Conservation (phyloP, 2,888 invertebrate genomes). For the Polyommatus iphigenia region DNA sequence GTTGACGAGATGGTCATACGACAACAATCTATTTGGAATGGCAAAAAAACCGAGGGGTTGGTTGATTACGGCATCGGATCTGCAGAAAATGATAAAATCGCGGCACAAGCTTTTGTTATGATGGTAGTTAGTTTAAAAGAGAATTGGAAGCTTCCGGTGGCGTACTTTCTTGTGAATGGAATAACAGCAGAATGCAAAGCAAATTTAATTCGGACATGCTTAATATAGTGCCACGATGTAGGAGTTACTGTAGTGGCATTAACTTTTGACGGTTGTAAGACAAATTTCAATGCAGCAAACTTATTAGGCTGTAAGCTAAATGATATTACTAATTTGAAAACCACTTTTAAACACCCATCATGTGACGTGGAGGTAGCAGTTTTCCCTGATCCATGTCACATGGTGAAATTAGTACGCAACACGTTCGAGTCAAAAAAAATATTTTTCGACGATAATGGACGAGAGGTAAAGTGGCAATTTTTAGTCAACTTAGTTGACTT, state of each 20-base stretch:
- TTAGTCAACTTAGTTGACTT: too few relatives aligned
- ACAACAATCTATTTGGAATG: slow-evolving; percentile 22
- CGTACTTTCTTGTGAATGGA: too few relatives aligned
- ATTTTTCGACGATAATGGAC: slow-evolving; percentile 29
- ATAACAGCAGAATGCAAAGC: too few relatives aligned
- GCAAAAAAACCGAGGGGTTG: too few relatives aligned
- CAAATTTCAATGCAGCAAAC: slow-evolving; percentile 31
- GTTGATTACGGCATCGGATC: too few relatives aligned
- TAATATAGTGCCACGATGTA: too few relatives aligned
- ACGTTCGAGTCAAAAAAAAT: slow-evolving; percentile 33
- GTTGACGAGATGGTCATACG: background rate
- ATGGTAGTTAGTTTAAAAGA: too few relatives aligned
- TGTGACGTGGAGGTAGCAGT: slow-evolving; percentile 28
- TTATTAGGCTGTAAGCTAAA: slow-evolving; percentile 34
- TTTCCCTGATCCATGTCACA: slow-evolving; percentile 37
- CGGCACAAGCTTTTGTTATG: too few relatives aligned
- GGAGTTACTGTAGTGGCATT: too few relatives aligned
- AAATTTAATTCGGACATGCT: too few relatives aligned
- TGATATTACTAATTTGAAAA: slow-evolving; percentile 30
- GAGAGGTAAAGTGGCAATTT: slow-evolving; percentile 32
- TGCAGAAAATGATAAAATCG: too few relatives aligned
- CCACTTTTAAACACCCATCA: slow-evolving; percentile 31
- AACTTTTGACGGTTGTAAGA: slow-evolving; percentile 27
- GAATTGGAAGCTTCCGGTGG: too few relatives aligned
- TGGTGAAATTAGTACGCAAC: slow-evolving; percentile 37